Conservation (phyloP, 1,140 invertebrate species). For the Drosophila mojavensis region DNA sequence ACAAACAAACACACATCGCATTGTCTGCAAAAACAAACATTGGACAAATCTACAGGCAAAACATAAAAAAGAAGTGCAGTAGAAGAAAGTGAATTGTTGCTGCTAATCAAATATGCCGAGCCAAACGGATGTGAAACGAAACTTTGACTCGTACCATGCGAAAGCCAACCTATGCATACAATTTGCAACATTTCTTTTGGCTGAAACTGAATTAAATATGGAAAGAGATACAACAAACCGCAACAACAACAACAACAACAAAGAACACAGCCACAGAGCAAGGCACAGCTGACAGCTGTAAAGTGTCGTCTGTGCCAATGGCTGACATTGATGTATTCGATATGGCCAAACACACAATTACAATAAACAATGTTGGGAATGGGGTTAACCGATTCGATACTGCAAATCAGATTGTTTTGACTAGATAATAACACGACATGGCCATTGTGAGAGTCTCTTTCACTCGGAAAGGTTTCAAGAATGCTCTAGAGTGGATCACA, state of each 20-base stretch:
- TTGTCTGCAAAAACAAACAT: constrained; percentile 54
- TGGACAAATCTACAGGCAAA: constrained; percentile 1
- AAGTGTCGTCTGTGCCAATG: constrained; percentile 65
- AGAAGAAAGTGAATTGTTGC: constrained; percentile 70
- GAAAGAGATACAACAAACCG: constrained; percentile 36
- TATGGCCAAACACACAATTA: constrained; percentile 50
- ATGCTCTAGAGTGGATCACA: too few species aligned
- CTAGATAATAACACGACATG: neutral
- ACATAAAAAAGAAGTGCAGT: constrained; percentile 11
- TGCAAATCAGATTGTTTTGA: constrained; percentile 5
- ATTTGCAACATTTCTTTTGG: constrained; percentile 24
- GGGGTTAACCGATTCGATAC: constrained; percentile 7
- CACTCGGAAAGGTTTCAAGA: neutral
- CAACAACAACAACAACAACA: neutral
- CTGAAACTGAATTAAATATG: constrained; percentile 45
- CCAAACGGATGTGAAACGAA: constrained; percentile 71
- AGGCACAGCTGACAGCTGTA: constrained; percentile 61
- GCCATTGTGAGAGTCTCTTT: neutral
- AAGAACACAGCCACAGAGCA: neutral
- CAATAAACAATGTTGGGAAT: constrained; percentile 58
- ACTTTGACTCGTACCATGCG: constrained; percentile 33
- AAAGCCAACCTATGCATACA: constrained; percentile 9
- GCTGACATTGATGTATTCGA: constrained; percentile 73
- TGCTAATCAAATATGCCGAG: constrained; percentile 61
- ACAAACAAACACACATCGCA: constrained; percentile 15